Evolutionary conservation across 2,888 invertebrate species (phyloP), one percentile per base, ranked within the genome.

Genomic region (Torymus aiolomorphi): DNA sequence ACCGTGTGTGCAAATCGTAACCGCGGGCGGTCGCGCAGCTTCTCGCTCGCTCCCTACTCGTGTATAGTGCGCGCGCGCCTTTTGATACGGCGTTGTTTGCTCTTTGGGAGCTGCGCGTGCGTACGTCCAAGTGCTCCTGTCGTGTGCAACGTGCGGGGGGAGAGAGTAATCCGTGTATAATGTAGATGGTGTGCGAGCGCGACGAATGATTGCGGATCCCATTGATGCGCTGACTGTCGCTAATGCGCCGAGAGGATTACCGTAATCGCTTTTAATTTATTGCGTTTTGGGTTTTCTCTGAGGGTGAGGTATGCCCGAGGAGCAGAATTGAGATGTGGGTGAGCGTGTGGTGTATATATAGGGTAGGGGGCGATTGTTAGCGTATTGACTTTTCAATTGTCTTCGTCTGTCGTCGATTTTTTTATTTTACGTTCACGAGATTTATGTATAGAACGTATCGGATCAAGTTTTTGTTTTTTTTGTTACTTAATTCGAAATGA

Each of bases 1-100:
- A 49, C 57, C 61, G 54, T 81, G 80, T 78, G 82, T 78, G 82
- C 80, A 80, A 82, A 82, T 82, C 76, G 79, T 81, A 63, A 76
- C 80, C 82, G 54, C 82, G 77, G 82, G 83, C 81, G 83, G 79
- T 80, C 83, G 42, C 66, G 24, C 13, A 31, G 16, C 61, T 49
- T 52, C 65, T 63, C 56, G 52, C 56, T 31, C 57, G 42, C 51
- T 52, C 14, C 66, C 71, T 18, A 12, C 20, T 18, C 61, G 13
- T 16, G 20, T 31, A 62, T 14, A 49, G 66, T 31, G 8, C 2
- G 14, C 31, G 31, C 31, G 63, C 65, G 65, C 62, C 63, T 70
- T 70, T 57, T 31, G 70, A 49, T 20, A 24, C 14, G n/a, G 31
- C 16, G 42, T 66, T 77, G 67, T 73, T 73, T 77, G 77, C 71